phyloP scores from a whole-genome alignment of 2,797 vertebrate genomes.

The Tangara arthus region DNA sequence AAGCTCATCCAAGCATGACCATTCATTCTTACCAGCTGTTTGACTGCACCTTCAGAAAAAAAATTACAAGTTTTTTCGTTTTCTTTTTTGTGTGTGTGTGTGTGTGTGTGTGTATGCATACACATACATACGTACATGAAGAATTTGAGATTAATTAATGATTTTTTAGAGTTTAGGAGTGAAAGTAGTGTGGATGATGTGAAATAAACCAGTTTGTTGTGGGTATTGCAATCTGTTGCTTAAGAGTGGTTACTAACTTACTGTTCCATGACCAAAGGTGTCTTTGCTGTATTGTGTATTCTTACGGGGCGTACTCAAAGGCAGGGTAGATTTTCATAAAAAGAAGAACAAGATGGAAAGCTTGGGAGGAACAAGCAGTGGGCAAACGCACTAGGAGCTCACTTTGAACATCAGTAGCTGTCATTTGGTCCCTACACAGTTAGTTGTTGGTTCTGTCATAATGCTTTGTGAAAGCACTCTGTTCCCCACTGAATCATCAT shows the following conservation, averaged over 20 bases:
- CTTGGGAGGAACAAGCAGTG: background rate
- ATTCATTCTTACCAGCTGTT: background rate
- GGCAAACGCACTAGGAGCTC: background rate
- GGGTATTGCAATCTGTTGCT: background rate
- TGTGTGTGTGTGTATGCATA: accelerated
- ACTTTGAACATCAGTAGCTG: background rate
- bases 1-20: background rate
- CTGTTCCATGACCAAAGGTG: background rate
- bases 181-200: background rate
- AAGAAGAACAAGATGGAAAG: background rate
- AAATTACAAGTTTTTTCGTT: accelerated
- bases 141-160: background rate
- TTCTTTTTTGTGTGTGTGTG: accelerated
- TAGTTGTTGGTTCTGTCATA: background rate
- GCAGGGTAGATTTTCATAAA: background rate
- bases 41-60: background rate
- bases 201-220: background rate
- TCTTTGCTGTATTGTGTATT: background rate
- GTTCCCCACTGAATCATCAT: background rate
- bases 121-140: background rate
- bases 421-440: background rate
- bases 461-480: background rate
- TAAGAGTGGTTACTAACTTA: background rate
- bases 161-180: background rate
- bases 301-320: background rate